Evolutionary conservation across 2,888 invertebrate species (phyloP), one percentile per base, ranked within the genome.

Genomic region (Athalia circularis): DNA sequence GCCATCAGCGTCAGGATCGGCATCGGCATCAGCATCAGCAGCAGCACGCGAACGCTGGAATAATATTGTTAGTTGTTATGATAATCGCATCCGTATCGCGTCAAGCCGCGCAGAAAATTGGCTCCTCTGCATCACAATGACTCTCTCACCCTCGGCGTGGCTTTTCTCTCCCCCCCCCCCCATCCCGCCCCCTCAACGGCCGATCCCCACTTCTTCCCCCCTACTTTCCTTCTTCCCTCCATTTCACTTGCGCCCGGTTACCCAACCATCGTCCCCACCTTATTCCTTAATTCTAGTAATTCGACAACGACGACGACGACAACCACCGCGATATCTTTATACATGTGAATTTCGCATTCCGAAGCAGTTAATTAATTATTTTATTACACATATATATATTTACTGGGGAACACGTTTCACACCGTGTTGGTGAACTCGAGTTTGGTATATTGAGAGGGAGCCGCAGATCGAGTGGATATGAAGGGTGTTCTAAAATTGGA

Each of bases 51-150:
- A 62, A 70, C 62, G 78, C 72, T 65, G 88, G 89, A 89, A 89
- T 90, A 90, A 90, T 90, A 90, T 88, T 87, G 83, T 85, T 88
- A 89, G 89, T 89, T 90, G 90, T 90, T 90, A 90, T 90, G 90
- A 90, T 90, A 90, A 90, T 90, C 90, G 88, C 85, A 83, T 85
- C 29, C 87, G 88, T 87, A 88, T 88, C 88, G 86, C 87, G 86
- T 87, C 89, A 89, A 90, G 90, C 90, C 89, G 89, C 88, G 89
- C 89, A 90, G 90, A 90, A 90, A 89, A 90, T 90, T 90, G 90
- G 88, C 89, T 90, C 90, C 88, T 90, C 90, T 90, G 90, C 90
- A 90, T 90, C 87, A 90, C 90, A 90, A 90, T 90, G 90, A 90
- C 88, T 87, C 86, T 83, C 82, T 79, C 81, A 81, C 80, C 80